Evolutionary conservation across 1,140 invertebrate genomes (phyloP), one percentile per base, ranked within the genome.

Genomic region (Pissodes strobi): DNA sequence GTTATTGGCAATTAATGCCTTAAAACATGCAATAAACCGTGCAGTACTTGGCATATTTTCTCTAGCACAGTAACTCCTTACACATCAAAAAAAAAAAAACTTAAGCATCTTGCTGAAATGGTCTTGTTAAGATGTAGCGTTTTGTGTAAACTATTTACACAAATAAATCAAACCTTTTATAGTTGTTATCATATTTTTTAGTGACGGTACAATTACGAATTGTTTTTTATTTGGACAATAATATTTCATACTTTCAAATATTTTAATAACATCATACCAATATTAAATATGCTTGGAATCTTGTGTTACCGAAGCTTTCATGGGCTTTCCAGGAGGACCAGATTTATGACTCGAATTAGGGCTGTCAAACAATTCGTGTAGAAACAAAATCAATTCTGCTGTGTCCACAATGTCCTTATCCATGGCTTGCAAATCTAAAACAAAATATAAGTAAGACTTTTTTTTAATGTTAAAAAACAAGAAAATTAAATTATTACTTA

Each of bases 61-160:
- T 38, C 60, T 37, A 13, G 46, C 41, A 3, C 60, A 49, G 46
- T 63, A 39, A 48, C 55, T 60, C 52, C 70, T 59, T n/a, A 76
- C 70, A 27, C 57, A 46, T 0, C 69, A n/a, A 66, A 51, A 78
- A 78, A 49, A 76, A 74, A 49, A 63, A 73, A 52, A 76, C 70
- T 15, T 76, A 43, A 1, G 27, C 23, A 62, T 75, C 72, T 57
- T 76, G 73, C 39, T 76, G 74, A 19, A 74, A 52, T 13, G 13
- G 10, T 15, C 55, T 43, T 9, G 55, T 59, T 45, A 58, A 43
- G 4, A 65, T 23, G 37, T 41, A 65, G 37, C 48, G 18, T 39
- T 30, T 30, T 46, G 69, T 41, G 12, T 41, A 10, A 21, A 49
- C 17, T 21, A 15, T 8, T 4, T 1, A 23, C 17, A 22, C 21